Evolutionary conservation across 2,797 vertebrate species (phyloP), one percentile per base, ranked within the genome.

Genomic region (Tamandua tetradactyla): DNA sequence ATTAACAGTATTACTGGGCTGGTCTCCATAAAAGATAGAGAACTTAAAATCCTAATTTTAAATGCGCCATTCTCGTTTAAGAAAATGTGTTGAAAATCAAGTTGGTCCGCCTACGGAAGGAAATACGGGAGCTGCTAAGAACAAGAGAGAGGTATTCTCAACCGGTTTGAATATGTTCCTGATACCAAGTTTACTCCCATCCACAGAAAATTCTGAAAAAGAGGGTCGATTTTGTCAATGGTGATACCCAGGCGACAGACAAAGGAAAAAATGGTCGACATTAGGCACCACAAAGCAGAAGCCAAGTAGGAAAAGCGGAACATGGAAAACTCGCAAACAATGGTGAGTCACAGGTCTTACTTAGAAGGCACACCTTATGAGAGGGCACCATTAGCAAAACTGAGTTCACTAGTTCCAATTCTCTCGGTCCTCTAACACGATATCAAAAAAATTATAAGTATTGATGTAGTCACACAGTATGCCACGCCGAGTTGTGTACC

Each of bases 11-110:
- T 11, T 72, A 79, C n/a, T 59, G 47, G 52, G 27, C 5, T 94
- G 64, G 87, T 88, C 32, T 88, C 76, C 79, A 35, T 1, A 82
- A 35, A 76, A 82, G 68, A 94, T 47, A 86, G 55, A 89, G 37
- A 95, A 84, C 27, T 89, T 84, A 64, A 81, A 87, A 87, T 59
- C 94, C 72, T 89, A 72, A 79, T 44, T 86, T 95, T 87, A 95
- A 96, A 96, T 30, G 32, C 72, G 83, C 59, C 62, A 62, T 27
- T 91, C 42, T 32, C 92, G 10, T 75, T 93, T 72, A 71, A 47
- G 22, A 79, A 89, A 93, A 86, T 37, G 52, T 72, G 47, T 47
- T 94, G 35, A 52, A 94, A 89, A 88, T 90, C 80, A 95, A 90
- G 12, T 69, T 68, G 40, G 62, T 52, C 62, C 57, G 71, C 52